Conservation (phyloP, 2,113 vertebrate species). For the Cyphomyrus plagiostoma region DNA sequence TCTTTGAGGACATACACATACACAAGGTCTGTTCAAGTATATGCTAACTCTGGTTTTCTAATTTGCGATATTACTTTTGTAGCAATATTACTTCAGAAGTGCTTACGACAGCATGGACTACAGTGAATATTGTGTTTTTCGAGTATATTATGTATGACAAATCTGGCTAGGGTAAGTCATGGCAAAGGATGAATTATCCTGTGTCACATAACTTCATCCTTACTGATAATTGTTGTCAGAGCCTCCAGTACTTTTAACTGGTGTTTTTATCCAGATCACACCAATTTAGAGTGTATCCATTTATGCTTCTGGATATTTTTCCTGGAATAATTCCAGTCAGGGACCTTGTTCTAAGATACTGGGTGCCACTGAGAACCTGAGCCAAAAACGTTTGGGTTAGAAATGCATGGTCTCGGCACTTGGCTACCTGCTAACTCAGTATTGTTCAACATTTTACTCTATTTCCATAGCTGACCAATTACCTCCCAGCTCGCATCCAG, state of each 20-base stretch:
- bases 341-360: not conserved
- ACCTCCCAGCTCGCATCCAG: conserved; percentile 86
- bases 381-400: not conserved
- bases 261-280: not conserved
- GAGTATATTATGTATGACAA: not conserved
- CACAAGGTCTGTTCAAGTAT: conserved; percentile 72
- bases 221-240: not conserved
- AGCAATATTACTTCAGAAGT: not conserved
- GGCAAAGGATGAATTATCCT: not conserved
- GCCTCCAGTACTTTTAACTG: not conserved
- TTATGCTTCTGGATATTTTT: not conserved
- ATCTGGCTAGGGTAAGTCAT: not conserved
- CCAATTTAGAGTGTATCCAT: not conserved
- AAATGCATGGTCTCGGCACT: not conserved
- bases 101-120: not conserved
- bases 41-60: not conserved
- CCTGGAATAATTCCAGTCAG: not conserved
- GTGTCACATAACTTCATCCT: not conserved
- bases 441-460: not conserved
- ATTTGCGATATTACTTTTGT: not conserved
- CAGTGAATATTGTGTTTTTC: not conserved
- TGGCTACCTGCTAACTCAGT: not conserved
- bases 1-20: conserved; percentile 83
- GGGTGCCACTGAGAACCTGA: not conserved
- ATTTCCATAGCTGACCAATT: conserved; percentile 67